Conservation (phyloP, 2,888 invertebrate genomes). For the Agrotis puta region DNA sequence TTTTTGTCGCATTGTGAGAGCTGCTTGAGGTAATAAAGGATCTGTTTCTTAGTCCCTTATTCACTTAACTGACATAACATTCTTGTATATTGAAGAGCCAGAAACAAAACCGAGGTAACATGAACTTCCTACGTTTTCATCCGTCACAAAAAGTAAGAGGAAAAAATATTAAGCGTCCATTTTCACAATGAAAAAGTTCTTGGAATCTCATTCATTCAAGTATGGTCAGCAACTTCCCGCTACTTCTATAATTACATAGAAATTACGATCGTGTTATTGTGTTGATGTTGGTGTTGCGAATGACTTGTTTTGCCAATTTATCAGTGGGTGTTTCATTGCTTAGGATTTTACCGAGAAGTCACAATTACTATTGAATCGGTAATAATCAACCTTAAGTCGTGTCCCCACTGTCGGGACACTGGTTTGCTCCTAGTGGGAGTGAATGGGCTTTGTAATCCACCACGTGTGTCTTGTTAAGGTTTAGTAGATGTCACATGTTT, state of each 20-base stretch:
- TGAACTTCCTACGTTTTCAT: not conserved
- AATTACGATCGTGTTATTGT: not conserved
- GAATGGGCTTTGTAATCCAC: not conserved
- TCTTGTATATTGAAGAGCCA: not conserved
- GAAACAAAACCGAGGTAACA: not conserved
- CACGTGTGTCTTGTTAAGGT: not conserved
- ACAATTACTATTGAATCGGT: not conserved
- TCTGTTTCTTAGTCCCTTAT: too few relatives aligned
- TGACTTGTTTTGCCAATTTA: conserved; percentile 4
- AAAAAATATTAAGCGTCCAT: too few relatives aligned
- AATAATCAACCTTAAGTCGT: not conserved
- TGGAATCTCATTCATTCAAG: conserved; percentile 1
- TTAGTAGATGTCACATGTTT: not conserved
- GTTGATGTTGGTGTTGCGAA: not conserved
- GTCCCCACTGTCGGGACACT: too few relatives aligned
- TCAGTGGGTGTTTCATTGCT: not conserved
- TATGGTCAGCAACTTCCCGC: not conserved
- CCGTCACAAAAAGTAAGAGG: not conserved
- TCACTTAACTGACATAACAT: not conserved
- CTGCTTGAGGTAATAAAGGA: not conserved
- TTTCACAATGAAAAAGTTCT: not conserved
- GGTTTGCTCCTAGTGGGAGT: not conserved
- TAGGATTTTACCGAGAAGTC: not conserved
- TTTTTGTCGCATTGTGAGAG: conserved; percentile 5
- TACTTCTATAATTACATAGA: not conserved